phyloP scores from a whole-genome alignment of 2,797 vertebrate genomes.

The Cynodonichthys magdalenae region DNA sequence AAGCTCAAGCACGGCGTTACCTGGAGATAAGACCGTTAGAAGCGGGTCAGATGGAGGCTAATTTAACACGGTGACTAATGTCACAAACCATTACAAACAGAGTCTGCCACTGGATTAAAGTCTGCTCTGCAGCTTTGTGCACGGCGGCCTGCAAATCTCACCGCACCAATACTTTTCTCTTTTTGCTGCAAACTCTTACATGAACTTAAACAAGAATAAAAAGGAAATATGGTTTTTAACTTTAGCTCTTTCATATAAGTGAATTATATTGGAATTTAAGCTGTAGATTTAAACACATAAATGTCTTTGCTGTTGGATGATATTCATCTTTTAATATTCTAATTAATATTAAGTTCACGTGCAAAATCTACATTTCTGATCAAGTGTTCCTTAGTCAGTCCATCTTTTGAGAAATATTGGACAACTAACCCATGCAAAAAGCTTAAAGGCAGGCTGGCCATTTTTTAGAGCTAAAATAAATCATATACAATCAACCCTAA shows the following conservation, averaged over 20 bases:
- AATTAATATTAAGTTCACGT: background rate
- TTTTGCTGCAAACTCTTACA: no score
- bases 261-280: no score
- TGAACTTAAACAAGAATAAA: no score
- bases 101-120: slow-evolving; percentile 65
- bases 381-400: background rate
- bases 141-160: no score
- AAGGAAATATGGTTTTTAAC: no score
- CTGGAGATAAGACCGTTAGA: slow-evolving; percentile 67
- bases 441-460: no score
- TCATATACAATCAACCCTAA: no score
- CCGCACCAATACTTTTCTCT: no score
- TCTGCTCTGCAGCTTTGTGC: slow-evolving; percentile 15
- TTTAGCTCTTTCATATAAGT: no score
- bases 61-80: slow-evolving; percentile 69
- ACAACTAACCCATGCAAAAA: background rate
- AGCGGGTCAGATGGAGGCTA: slow-evolving; percentile 61
- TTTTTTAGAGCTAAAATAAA: no score
- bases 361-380: background rate
- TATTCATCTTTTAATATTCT: background rate
- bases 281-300: no score
- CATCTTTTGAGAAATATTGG: background rate
- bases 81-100: slow-evolving; percentile 67
- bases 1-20: slow-evolving; percentile 75
- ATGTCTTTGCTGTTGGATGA: no score